Conservation (phyloP, 1,140 invertebrate species). For the Platyura marginata region DNA sequence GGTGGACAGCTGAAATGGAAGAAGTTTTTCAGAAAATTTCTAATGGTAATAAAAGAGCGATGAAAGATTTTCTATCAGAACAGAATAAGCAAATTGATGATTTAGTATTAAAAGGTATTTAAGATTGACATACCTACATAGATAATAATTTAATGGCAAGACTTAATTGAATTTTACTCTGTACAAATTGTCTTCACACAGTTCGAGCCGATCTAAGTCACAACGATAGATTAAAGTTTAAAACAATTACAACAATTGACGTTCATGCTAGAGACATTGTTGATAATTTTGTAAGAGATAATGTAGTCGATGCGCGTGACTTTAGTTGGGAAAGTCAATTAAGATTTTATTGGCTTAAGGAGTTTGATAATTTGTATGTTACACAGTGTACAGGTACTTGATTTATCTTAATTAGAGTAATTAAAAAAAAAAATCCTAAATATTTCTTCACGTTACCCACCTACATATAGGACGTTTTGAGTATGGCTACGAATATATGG, state of each 20-base stretch:
- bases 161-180: not conserved
- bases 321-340: conserved; percentile 89
- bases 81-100: conserved; percentile 70
- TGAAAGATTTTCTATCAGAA: conserved; percentile 72
- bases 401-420: no score
- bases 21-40: conserved; percentile 63
- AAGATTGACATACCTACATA: conserved; percentile 14
- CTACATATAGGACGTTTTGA: conserved; percentile 49
- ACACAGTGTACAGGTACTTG: conserved; percentile 59
- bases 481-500: conserved; percentile 91
- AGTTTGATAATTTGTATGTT: conserved; percentile 61
- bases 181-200: not conserved
- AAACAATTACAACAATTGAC: conserved; percentile 72
- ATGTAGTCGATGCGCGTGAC: conserved; percentile 60
- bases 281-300: conserved; percentile 69
- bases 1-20: conserved; percentile 89
- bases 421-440: no score
- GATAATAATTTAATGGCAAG: not conserved
- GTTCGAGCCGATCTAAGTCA: conserved; percentile 36
- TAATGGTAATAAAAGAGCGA: conserved; percentile 59
- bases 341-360: conserved; percentile 75
- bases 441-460: no score
- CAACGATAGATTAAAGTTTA: conserved; percentile 74
- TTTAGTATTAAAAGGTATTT: conserved; percentile 53
- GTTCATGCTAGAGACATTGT: conserved; percentile 81